Conservation (phyloP, 2,113 vertebrate genomes). For the Cyanoderma ruficeps region DNA sequence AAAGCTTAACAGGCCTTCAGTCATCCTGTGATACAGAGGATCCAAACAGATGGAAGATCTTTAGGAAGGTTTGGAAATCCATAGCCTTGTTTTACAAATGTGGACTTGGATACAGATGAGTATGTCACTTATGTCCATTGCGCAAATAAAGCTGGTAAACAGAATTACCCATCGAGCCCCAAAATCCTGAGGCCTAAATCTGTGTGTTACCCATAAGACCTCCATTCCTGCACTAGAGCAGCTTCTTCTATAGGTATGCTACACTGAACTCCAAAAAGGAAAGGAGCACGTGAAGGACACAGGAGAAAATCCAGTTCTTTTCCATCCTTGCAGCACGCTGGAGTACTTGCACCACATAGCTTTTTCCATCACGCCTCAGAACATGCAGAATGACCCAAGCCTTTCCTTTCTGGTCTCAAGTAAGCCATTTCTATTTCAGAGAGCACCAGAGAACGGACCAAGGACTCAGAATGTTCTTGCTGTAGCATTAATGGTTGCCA, state of each 20-base stretch:
- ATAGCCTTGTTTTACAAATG: neutral
- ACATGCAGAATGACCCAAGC: neutral
- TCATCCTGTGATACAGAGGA: neutral
- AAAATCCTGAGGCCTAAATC: neutral
- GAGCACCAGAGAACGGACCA: neutral
- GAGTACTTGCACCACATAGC: neutral
- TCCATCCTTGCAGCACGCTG: neutral
- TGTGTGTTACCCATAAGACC: neutral
- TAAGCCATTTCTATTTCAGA: constrained; percentile 45
- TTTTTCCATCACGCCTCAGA: neutral
- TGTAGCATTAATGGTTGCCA: constrained; percentile 50
- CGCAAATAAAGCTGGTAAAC: neutral
- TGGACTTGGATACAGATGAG: neutral
- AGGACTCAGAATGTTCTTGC: constrained; percentile 37
- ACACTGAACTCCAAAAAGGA: constrained; percentile 2
- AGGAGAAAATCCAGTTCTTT: neutral
- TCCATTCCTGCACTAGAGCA: neutral
- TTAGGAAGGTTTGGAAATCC: neutral
- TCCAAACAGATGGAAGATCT: neutral
- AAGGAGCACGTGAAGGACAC: constrained; percentile 8
- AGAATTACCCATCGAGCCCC: neutral
- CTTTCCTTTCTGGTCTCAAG: constrained; percentile 13
- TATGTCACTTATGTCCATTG: neutral
- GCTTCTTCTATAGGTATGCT: neutral
- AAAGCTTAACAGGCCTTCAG: neutral